Evolutionary conservation across 2,888 invertebrate genomes (phyloP).

Genomic region (Ichneumoninae sp.): DNA sequence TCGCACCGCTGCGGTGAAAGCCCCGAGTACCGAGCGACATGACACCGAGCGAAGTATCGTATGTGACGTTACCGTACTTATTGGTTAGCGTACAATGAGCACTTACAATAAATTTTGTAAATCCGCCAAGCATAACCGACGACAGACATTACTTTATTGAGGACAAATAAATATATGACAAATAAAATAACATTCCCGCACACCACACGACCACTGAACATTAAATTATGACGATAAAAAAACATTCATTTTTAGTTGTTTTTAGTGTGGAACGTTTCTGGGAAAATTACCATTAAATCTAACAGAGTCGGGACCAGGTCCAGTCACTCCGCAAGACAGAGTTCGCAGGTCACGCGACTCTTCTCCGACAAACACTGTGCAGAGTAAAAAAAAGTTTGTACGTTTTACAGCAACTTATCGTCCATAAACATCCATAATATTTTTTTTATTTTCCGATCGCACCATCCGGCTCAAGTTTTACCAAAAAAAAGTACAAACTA

Average conservation of each 20-base stretch:
- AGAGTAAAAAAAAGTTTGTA: too few species aligned
- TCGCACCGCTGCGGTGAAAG: constrained; percentile 54
- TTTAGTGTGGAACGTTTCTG: too few species aligned
- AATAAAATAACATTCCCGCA: not conserved
- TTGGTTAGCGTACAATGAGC: constrained; percentile 1
- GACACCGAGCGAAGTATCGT: constrained; percentile 35
- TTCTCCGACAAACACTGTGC: too few species aligned
- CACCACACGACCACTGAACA: not conserved
- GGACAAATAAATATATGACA: not conserved
- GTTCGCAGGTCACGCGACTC: too few species aligned
- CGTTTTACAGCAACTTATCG: too few species aligned
- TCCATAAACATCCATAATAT: too few species aligned
- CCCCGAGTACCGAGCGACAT: constrained; percentile 20
- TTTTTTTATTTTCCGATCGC: too few species aligned
- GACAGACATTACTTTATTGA: not conserved
- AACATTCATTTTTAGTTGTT: not conserved
- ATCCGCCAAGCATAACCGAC: not conserved
- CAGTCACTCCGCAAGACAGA: too few species aligned
- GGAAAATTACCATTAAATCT: too few species aligned
- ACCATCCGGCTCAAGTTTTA: too few species aligned
- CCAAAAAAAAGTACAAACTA: too few species aligned
- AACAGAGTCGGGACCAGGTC: too few species aligned
- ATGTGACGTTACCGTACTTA: constrained; percentile 6
- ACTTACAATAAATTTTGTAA: constrained; percentile 35
- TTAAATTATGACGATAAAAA: not conserved